Evolutionary conservation across 2,797 vertebrate species (phyloP).

Genomic region (Furcifer pardalis): DNA sequence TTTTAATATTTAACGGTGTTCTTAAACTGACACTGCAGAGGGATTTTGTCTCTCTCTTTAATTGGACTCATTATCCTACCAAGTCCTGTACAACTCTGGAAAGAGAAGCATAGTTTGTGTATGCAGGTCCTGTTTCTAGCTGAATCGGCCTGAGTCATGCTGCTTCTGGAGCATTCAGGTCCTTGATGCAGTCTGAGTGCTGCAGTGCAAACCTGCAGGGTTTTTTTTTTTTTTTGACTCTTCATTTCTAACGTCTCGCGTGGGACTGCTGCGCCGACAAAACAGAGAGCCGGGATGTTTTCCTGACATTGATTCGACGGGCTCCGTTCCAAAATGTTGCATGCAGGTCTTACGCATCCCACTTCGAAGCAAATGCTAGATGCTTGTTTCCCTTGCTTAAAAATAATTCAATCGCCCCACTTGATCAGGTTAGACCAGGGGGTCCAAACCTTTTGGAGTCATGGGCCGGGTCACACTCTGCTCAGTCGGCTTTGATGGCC

Average conservation of each 20-base stretch:
- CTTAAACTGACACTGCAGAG: neutral
- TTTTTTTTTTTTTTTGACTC: too few species aligned
- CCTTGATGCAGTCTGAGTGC: conserved; percentile 20
- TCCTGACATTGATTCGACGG: too few species aligned
- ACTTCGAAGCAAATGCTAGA: neutral
- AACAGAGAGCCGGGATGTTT: neutral
- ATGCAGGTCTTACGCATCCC: too few species aligned
- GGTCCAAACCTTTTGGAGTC: neutral
- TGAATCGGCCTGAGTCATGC: conserved; percentile 37
- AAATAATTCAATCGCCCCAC: neutral
- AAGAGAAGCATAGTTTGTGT: neutral
- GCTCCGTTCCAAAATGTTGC: too few species aligned
- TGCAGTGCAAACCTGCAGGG: neutral
- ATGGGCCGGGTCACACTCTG: too few species aligned
- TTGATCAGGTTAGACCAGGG: neutral
- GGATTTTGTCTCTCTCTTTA: neutral
- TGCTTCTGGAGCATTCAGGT: conserved; percentile 28
- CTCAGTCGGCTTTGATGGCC: too few species aligned
- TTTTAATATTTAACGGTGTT: too few species aligned
- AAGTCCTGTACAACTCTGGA: neutral
- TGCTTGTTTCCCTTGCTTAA: neutral
- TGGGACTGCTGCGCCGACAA: neutral
- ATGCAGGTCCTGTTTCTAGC: neutral
- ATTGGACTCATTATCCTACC: neutral
- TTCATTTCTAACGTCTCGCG: too few species aligned